Evolutionary conservation across 2,888 invertebrate genomes (phyloP).

Genomic region (Lottia gigantea): DNA sequence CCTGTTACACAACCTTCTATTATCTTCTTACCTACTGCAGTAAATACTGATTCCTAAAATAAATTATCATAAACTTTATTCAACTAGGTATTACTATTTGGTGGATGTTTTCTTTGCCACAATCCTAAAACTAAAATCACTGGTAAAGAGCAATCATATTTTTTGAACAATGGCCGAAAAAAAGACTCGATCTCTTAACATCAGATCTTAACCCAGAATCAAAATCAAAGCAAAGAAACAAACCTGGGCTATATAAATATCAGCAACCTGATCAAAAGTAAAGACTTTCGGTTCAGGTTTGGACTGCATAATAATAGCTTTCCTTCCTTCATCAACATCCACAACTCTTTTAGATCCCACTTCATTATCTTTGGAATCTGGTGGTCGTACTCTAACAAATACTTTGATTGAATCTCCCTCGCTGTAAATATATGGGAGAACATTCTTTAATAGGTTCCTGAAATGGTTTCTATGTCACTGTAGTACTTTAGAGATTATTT

Average conservation of each 20-base stretch:
- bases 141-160: too few relatives aligned
- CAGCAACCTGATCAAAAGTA: constrained; percentile 62
- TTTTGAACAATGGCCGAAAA: too few relatives aligned
- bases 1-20: constrained; percentile 67
- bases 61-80: constrained; percentile 19
- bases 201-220: too few relatives aligned
- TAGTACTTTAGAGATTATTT: too few relatives aligned
- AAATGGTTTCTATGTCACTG: too few relatives aligned
- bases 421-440: constrained; percentile 26
- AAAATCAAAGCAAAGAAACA: too few relatives aligned
- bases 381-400: constrained; percentile 62
- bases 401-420: constrained; percentile 62
- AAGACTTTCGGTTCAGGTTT: constrained; percentile 59
- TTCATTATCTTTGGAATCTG: constrained; percentile 41
- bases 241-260: constrained; percentile 59
- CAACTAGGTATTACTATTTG: too few relatives aligned
- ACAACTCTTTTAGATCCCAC: constrained; percentile 38
- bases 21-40: constrained; percentile 61
- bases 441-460: background rate
- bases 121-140: too few relatives aligned
- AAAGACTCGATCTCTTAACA: too few relatives aligned
- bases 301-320: constrained; percentile 48
- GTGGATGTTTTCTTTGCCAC: too few relatives aligned
- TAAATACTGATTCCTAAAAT: constrained; percentile 66
- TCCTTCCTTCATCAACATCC: constrained; percentile 43